Evolutionary conservation across 2,797 vertebrate species (phyloP).

Genomic region (Lacerta viridis): DNA sequence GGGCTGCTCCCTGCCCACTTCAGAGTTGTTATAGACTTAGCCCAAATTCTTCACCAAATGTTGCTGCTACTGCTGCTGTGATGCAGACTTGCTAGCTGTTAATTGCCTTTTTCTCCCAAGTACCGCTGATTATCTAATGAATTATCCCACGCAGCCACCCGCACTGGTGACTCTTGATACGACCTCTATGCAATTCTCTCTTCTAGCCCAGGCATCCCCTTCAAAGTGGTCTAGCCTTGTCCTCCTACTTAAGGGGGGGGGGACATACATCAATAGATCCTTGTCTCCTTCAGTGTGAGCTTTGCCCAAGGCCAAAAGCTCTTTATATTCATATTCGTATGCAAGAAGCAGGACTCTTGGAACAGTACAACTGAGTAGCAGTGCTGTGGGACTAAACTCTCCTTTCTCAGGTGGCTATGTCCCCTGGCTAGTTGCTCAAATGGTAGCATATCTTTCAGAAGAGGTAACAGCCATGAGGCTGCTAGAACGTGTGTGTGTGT

Average conservation of each 20-base stretch:
- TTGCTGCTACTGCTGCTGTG: constrained; percentile 2
- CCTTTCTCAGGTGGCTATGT: background rate
- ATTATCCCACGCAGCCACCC: constrained; percentile 30
- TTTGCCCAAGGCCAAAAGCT: background rate
- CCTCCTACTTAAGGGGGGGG: constrained; percentile 1
- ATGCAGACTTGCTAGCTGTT: background rate
- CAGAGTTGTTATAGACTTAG: background rate
- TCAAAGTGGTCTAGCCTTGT: background rate
- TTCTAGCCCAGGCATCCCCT: background rate
- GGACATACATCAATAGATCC: background rate
- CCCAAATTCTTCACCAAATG: background rate
- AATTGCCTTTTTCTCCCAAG: constrained; percentile 6
- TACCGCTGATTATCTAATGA: constrained; percentile 1
- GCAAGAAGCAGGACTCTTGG: background rate
- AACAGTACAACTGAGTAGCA: background rate
- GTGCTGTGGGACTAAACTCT: background rate
- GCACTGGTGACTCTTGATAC: background rate
- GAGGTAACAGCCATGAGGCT: too few species aligned
- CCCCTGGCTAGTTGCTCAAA: background rate
- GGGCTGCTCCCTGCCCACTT: background rate
- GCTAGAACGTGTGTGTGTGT: too few species aligned
- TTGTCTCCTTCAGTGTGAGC: background rate
- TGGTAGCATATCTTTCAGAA: background rate
- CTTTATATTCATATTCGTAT: background rate
- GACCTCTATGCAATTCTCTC: background rate